These are phyloP conservation scores for Ochotona princeps DNA, from an alignment of 2,113 vertebrate genomes.

Conservation along the genomic window DNA sequence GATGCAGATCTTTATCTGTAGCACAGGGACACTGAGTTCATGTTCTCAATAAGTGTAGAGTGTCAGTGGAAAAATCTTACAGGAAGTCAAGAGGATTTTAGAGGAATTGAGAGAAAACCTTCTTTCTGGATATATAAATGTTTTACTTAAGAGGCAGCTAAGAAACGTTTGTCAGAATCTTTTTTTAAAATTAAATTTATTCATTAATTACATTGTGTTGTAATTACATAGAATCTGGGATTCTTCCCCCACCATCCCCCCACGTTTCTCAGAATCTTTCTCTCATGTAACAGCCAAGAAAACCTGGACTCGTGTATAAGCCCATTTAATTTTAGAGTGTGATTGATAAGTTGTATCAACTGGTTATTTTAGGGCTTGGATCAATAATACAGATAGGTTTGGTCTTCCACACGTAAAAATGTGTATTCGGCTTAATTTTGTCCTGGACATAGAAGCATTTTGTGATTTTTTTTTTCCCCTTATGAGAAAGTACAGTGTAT, in stretches of 20 bases:
- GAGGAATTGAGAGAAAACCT: constrained; percentile 46
- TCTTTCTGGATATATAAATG: constrained; percentile 12
- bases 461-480: not conserved
- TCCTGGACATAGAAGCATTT: constrained; percentile 10
- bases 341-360: constrained; percentile 8
- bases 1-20: not conserved
- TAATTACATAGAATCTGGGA: too few species aligned
- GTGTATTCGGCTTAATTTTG: not conserved
- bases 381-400: constrained; percentile 43
- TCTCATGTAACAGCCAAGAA: not conserved
- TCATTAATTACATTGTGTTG: too few species aligned
- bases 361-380: constrained; percentile 42
- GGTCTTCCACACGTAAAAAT: not conserved
- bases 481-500: not conserved
- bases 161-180: not conserved
- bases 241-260: too few species aligned
- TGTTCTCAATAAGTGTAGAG: constrained; percentile 54
- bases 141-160: constrained; percentile 56
- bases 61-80: constrained; percentile 16
- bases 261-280: constrained; percentile 18
- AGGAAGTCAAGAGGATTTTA: not conserved
- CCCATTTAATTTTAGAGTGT: constrained; percentile 27
- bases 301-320: not conserved
- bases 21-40: not conserved
- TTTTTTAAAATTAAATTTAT: too few species aligned